Base-by-base conservation (phyloP, 2,888 invertebrate species). In the Melieria omissa region DNA sequence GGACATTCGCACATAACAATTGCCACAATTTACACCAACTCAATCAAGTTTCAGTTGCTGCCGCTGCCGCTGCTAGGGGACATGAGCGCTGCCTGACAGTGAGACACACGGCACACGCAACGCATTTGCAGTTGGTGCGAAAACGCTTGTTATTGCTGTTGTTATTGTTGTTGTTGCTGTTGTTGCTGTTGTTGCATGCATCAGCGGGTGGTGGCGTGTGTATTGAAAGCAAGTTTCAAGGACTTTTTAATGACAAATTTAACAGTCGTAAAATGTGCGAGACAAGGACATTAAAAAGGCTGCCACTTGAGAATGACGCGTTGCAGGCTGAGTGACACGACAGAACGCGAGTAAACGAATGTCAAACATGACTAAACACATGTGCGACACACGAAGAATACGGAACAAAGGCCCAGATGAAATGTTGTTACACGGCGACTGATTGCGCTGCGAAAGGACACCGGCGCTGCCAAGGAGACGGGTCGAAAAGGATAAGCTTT, bases 191-290 rank as follows among this genome's bases (percentile, higher is more conserved):
- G 12, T 45, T 61, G 9, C 47, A n/a, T 29, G 57, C 49, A 64
- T 29, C 52, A 49, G 16, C 62, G 47, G 29, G 29, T 29, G 29
- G 29, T 29, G 29, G 3, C 29, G 29, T 29, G 29, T 2, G 1
- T 29, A 29, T 29, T 29, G 29, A 3, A 29, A 29, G 29, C 29
- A 29, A 29, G 29, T 29, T 29, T 29, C 29, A 29, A 29, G 29
- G 29, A 29, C 29, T 29, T 29, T 29, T 29, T 29, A 29, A 29
- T 29, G 29, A 29, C 29, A 29, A 29, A 29, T 29, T 29, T 14
- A 65, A 6, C 9, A 54, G 42, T 65, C 16, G 52, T 44, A 14
- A 52, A 52, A 54, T 65, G 64, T 54, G 44, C 54, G 64, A 54
- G 54, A 65, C 54, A 29, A 14, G 41, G 49, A 54, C 42, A 54